Percentiles rank a stretch among this genome's conserved stretches.
Evolutionary conservation across 2,113 vertebrate species (phyloP).

Genomic region (Callipepla californica): DNA sequence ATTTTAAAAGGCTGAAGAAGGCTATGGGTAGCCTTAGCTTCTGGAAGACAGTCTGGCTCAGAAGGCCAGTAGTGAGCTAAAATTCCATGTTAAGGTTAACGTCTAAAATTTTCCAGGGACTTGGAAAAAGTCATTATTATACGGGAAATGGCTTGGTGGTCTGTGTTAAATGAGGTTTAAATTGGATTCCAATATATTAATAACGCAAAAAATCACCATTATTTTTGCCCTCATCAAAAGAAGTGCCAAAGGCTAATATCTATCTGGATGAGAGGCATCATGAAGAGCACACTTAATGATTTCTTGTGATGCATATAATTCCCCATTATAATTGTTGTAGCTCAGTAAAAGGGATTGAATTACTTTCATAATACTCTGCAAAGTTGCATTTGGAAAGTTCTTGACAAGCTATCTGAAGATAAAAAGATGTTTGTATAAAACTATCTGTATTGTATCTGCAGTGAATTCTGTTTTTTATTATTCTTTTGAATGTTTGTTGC

Average conservation of each 20-base stretch:
- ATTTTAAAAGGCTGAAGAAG: neutral
- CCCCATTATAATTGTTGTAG: neutral
- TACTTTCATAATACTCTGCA: neutral
- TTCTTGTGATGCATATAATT: neutral
- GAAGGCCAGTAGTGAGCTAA: neutral
- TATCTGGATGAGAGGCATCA: neutral
- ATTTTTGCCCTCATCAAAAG: neutral
- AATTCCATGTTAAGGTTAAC: neutral
- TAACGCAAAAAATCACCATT: neutral
- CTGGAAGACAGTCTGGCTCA: neutral
- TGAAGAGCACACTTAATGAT: neutral
- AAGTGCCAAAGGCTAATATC: neutral
- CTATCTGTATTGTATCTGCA: neutral
- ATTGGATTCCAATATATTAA: neutral
- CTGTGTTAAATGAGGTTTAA: neutral
- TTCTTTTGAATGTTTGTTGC: neutral
- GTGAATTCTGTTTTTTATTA: constrained; percentile 9
- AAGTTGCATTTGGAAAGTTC: neutral
- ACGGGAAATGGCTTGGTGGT: neutral
- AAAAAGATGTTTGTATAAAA: neutral
- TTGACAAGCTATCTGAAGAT: neutral
- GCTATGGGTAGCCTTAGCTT: neutral
- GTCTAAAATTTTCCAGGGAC: neutral
- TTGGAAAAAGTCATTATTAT: neutral
- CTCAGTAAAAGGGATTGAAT: neutral